Evolutionary conservation across 2,797 vertebrate genomes (phyloP).

Genomic region (Geotrypetes seraphini): DNA sequence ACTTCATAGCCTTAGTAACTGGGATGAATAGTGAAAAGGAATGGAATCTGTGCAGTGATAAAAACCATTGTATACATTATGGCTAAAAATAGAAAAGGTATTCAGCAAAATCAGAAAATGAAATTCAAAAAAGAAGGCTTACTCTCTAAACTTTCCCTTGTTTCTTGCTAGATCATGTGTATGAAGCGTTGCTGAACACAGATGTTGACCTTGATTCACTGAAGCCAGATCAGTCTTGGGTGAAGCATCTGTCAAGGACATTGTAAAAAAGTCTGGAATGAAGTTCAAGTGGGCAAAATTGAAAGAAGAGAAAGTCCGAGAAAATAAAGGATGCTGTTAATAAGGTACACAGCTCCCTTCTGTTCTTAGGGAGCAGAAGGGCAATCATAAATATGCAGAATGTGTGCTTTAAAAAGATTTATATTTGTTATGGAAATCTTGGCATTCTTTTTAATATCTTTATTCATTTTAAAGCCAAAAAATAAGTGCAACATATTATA

Average conservation of each 20-base stretch:
- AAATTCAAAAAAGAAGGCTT: neutral
- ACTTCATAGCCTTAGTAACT: too few species aligned
- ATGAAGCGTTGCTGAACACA: constrained; percentile 71
- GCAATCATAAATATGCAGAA: too few species aligned
- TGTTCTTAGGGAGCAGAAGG: too few species aligned
- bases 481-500: too few species aligned
- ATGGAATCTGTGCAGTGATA: too few species aligned
- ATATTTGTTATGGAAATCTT: too few species aligned
- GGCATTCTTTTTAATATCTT: too few species aligned
- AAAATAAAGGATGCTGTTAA: constrained; percentile 68
- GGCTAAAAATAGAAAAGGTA: neutral
- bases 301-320: constrained; percentile 49
- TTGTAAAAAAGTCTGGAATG: constrained; percentile 76
- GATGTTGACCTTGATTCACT: constrained; percentile 55
- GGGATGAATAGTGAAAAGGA: too few species aligned
- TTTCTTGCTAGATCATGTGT: constrained; percentile 60
- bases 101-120: constrained; percentile 2
- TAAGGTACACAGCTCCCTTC: too few species aligned
- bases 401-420: too few species aligned
- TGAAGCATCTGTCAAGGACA: constrained; percentile 70
- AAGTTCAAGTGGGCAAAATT: constrained; percentile 72
- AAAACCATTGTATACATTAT: too few species aligned
- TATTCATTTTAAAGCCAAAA: too few species aligned
- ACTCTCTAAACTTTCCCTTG: neutral
- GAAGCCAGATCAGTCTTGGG: constrained; percentile 55